phyloP scores from a whole-genome alignment of 2,113 vertebrate species.

The Capreolus pygargus region DNA sequence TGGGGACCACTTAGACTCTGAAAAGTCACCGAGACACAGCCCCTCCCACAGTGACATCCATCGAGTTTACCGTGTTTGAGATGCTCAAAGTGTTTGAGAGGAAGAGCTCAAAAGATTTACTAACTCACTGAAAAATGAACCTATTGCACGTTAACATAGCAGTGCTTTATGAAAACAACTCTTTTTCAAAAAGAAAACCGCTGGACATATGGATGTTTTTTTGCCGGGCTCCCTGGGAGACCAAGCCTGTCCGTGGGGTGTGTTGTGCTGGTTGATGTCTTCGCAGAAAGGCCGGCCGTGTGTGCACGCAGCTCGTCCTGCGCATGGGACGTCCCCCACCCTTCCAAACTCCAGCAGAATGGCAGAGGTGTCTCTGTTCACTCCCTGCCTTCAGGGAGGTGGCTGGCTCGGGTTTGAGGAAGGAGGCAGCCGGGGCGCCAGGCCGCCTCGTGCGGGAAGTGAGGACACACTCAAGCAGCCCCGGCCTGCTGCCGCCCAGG shows the following conservation, averaged over 20 bases:
- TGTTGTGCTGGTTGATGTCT: fast-evolving
- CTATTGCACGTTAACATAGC: neutral
- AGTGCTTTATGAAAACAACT: neutral
- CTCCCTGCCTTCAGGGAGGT: neutral
- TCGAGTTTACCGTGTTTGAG: fast-evolving
- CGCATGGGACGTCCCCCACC: neutral
- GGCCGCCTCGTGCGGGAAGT: fast-evolving
- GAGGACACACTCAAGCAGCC: neutral
- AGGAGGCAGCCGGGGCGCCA: too few relatives aligned
- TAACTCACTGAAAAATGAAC: neutral
- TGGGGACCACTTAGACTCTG: neutral
- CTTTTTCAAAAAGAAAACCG: neutral
- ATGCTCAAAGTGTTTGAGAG: neutral
- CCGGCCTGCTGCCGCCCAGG: too few relatives aligned
- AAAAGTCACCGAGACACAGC: too few relatives aligned
- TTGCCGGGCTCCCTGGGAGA: neutral
- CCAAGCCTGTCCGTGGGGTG: fast-evolving
- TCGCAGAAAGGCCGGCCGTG: neutral
- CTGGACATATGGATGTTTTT: too few relatives aligned
- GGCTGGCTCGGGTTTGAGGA: neutral
- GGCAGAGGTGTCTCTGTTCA: neutral
- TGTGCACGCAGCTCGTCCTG: fast-evolving
- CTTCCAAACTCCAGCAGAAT: too few relatives aligned
- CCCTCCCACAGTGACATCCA: neutral
- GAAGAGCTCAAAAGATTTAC: neutral